Evolutionary conservation across 2,888 invertebrate genomes (phyloP).

Genomic region (Augochlorella aurata): DNA sequence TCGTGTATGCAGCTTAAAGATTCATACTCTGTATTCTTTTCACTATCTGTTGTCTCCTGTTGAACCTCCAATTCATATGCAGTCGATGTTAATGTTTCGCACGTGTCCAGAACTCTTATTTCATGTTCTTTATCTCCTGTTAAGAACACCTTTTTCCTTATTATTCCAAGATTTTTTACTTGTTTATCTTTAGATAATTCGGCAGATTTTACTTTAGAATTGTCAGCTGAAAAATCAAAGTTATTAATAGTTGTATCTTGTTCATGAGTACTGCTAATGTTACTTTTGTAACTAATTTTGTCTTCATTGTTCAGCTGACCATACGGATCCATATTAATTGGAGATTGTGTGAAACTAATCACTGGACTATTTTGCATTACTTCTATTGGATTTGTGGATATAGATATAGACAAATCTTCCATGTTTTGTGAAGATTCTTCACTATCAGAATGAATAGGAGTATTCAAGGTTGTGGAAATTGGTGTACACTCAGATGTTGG

Average conservation of each 20-base stretch:
- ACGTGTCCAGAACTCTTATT: slow-evolving; percentile 13
- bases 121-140: slow-evolving; percentile 28
- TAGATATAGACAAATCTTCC: slow-evolving; percentile 66
- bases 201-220: slow-evolving; percentile 3
- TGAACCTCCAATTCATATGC: slow-evolving; percentile 42
- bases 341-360: slow-evolving; percentile 78
- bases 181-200: slow-evolving; percentile 29
- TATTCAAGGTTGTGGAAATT: slow-evolving; percentile 79
- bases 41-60: not conserved
- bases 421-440: slow-evolving; percentile 76
- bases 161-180: not conserved
- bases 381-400: slow-evolving; percentile 78
- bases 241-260: slow-evolving; percentile 40
- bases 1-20: slow-evolving; percentile 13
- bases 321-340: slow-evolving; percentile 73
- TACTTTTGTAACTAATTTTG: slow-evolving; percentile 50
- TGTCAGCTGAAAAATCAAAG: slow-evolving; percentile 48
- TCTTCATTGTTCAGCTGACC: slow-evolving; percentile 66
- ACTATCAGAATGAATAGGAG: slow-evolving; percentile 79
- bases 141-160: slow-evolving; percentile 28
- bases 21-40: slow-evolving; percentile 34
- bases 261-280: not conserved
- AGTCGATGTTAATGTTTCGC: slow-evolving; percentile 35
- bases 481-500: slow-evolving; percentile 79
- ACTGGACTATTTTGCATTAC: slow-evolving; percentile 78